Percentiles rank a stretch among this genome's conserved stretches.
Evolutionary conservation across 2,888 invertebrate genomes (phyloP).

Genomic region (Agrotis exclamationis): DNA sequence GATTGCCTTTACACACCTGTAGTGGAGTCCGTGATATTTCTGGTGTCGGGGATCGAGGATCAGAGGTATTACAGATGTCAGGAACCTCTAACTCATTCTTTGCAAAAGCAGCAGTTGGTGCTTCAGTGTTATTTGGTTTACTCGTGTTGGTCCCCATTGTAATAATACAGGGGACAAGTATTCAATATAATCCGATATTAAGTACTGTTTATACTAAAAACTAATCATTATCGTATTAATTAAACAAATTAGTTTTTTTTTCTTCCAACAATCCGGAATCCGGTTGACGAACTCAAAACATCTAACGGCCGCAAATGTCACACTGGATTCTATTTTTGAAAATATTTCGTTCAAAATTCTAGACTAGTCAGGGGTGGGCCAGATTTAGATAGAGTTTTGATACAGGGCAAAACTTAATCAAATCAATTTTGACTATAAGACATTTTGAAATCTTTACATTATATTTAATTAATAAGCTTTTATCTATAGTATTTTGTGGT

Average conservation of each 20-base stretch:
- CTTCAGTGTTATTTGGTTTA: constrained; percentile 77
- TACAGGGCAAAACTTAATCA: too few relatives aligned
- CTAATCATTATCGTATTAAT: too few relatives aligned
- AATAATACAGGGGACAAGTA: constrained; percentile 17
- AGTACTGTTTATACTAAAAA: constrained; percentile 37
- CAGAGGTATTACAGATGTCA: constrained; percentile 78
- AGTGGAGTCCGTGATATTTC: constrained; percentile 91
- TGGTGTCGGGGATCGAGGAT: constrained; percentile 92
- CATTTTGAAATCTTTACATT: too few relatives aligned
- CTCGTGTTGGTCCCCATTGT: constrained; percentile 87
- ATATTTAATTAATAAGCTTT: too few relatives aligned
- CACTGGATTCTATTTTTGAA: constrained; percentile 79
- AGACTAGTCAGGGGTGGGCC: too few relatives aligned
- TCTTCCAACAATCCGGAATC: constrained; percentile 29
- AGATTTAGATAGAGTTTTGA: too few relatives aligned
- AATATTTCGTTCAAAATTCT: constrained; percentile 43
- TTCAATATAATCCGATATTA: constrained; percentile 27
- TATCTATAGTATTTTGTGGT: too few relatives aligned
- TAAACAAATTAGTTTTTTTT: too few relatives aligned
- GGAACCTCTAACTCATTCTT: constrained; percentile 77
- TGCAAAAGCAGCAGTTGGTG: constrained; percentile 69
- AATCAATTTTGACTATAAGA: too few relatives aligned
- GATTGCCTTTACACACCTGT: constrained; percentile 82
- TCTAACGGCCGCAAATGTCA: constrained; percentile 83
- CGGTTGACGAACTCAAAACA: constrained; percentile 75